Evolutionary conservation across 2,888 invertebrate species (phyloP).

Genomic region (Dasypogon diadema): DNA sequence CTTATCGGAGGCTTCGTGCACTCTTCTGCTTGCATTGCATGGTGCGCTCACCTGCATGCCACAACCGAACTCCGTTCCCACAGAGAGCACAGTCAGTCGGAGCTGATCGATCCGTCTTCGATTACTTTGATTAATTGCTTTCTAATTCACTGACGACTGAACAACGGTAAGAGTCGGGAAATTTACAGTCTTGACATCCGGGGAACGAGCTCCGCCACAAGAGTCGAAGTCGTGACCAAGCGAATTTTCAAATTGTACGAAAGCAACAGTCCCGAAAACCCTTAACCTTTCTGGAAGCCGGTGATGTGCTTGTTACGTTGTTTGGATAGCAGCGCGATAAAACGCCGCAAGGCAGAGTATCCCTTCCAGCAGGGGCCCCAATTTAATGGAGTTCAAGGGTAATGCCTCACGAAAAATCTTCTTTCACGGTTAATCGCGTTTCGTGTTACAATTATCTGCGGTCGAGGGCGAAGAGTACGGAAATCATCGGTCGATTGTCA

Average conservation of each 20-base stretch:
- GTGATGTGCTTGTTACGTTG: slow-evolving; percentile 2
- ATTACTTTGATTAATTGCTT: slow-evolving; percentile 38
- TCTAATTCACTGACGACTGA: neutral
- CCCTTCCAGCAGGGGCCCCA: neutral
- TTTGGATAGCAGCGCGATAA: neutral
- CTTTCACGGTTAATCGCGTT: slow-evolving; percentile 34
- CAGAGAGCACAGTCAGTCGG: neutral
- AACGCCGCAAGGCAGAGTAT: neutral
- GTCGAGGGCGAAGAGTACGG: neutral
- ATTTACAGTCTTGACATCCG: neutral
- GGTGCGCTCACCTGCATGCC: neutral
- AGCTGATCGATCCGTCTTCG: slow-evolving; percentile 14
- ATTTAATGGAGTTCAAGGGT: slow-evolving; percentile 16
- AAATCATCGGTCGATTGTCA: slow-evolving; percentile 27
- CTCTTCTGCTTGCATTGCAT: neutral
- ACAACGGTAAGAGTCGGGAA: neutral
- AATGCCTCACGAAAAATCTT: slow-evolving; percentile 10
- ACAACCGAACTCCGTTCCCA: slow-evolving; percentile 24
- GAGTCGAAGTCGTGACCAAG: slow-evolving; percentile 17
- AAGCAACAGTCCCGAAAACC: slow-evolving; percentile 19
- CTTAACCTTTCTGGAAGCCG: neutral
- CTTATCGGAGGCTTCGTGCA: neutral
- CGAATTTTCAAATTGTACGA: slow-evolving; percentile 25
- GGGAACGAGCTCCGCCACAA: neutral
- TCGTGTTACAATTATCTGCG: slow-evolving; percentile 23